Evolutionary conservation across 2,888 invertebrate genomes (phyloP), one percentile per base, ranked within the genome.

Genomic region (Ferdinandea cuprea): DNA sequence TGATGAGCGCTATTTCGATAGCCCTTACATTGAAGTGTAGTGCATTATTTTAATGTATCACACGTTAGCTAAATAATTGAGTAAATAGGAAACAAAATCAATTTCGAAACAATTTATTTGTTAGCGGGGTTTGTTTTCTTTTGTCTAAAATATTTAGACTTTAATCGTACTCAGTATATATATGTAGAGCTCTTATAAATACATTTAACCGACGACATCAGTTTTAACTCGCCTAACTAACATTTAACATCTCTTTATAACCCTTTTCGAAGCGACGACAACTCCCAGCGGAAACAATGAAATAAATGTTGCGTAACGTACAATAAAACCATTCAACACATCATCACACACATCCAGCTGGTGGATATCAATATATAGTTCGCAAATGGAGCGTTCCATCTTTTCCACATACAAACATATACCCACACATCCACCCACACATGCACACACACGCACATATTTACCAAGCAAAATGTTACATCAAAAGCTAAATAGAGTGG

Each of bases 291-390:
- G 73, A 73, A 63, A 40, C 63, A 63, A 63, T 73, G 37, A 73
- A 73, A 63, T 73, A 73, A 73, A 63, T 73, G 65, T 65, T 56
- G 48, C 65, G 56, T 65, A 56, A 65, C 65, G 40, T 56, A 73
- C 73, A 73, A 65, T 73, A 73, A 65, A 73, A 73, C 48, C 73
- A 48, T 65, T 65, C 73, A 56, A 73, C 72, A 73, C 72, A 63
- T 63, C 46, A 46, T 73, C 72, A 54, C 37, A 73, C 72, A 73
- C 46, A 73, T 73, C 61, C 37, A 40, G 28, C 73, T 73, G 44
- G 28, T 54, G 37, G 19, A 63, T 54, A 46, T 73, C 61, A 65
- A 65, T n/a, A n/a, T n/a, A n/a, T 73, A 73, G 44, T 59, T 50
- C 35, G 35, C 17, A 25, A 44, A 46, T 54, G 46, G 46, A 63